Conservation (phyloP, 2,113 vertebrate genomes). For the Ariopsis seemanni region DNA sequence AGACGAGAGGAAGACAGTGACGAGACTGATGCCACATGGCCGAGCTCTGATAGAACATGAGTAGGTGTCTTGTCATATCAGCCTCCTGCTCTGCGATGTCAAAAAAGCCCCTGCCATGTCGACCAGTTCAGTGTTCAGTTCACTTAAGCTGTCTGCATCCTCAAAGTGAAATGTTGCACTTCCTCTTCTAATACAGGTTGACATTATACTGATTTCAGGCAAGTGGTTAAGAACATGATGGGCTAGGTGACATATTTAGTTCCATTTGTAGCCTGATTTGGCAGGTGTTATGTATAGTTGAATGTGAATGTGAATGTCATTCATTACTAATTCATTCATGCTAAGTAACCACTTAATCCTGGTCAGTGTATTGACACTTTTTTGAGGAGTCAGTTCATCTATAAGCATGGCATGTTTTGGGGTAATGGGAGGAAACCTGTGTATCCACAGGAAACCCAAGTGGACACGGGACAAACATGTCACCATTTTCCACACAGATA, state of each 20-base stretch:
- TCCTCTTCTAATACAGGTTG: slow-evolving; percentile 20
- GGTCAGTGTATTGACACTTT: not conserved
- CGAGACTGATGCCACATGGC: slow-evolving; percentile 66
- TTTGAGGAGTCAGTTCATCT: too few relatives aligned
- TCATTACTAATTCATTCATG: not conserved
- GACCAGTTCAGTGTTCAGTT: slow-evolving; percentile 15
- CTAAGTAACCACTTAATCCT: not conserved
- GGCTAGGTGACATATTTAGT: not conserved
- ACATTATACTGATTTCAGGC: not conserved
- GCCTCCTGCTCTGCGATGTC: slow-evolving; percentile 66
- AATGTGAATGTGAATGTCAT: not conserved
- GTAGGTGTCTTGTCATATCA: slow-evolving; percentile 74
- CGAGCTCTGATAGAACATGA: slow-evolving; percentile 71
- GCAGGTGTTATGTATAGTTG: not conserved
- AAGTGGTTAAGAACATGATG: not conserved
- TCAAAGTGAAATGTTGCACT: slow-evolving; percentile 23
- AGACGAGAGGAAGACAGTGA: slow-evolving; percentile 63
- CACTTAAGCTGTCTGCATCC: slow-evolving; percentile 14
- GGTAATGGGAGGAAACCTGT: not conserved
- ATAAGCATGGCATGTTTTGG: not conserved
- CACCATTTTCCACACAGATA: not conserved
- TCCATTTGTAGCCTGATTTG: not conserved
- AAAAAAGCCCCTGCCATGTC: slow-evolving; percentile 48
- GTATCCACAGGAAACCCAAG: not conserved
- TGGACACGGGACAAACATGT: not conserved